Conservation (phyloP, 2,888 invertebrate genomes). For the Epiblema foenella region DNA sequence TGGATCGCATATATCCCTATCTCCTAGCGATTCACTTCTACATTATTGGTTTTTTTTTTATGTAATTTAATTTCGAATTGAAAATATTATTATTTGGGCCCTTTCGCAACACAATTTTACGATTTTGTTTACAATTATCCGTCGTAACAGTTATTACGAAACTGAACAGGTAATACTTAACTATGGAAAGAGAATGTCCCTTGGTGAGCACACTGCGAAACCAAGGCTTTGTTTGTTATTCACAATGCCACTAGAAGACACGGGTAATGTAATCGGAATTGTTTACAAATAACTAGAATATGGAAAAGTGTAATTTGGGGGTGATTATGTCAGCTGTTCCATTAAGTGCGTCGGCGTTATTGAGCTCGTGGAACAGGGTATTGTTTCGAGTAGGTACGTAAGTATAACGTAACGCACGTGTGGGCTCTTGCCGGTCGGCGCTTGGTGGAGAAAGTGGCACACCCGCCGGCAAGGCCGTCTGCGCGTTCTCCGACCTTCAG, state of each 20-base stretch:
- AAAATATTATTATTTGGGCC: constrained; percentile 21
- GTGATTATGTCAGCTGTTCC: constrained; percentile 78
- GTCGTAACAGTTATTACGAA: constrained; percentile 55
- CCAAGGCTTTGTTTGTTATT: constrained; percentile 74
- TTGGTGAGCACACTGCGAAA: constrained; percentile 67
- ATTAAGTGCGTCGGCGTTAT: constrained; percentile 69
- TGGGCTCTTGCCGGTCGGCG: constrained; percentile 51
- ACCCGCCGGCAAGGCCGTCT: constrained; percentile 80
- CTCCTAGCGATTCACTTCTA: not conserved
- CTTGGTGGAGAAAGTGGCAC: constrained; percentile 78
- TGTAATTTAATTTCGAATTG: constrained; percentile 17
- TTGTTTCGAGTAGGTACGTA: constrained; percentile 65
- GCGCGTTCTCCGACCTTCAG: constrained; percentile 74
- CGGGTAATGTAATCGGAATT: constrained; percentile 68
- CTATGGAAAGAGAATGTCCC: constrained; percentile 70
- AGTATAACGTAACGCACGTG: constrained; percentile 71
- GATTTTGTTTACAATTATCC: constrained; percentile 19
- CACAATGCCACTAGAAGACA: constrained; percentile 66
- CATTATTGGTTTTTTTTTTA: not conserved
- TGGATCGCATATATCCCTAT: not conserved
- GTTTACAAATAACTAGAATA: constrained; percentile 65
- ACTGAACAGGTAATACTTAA: constrained; percentile 60
- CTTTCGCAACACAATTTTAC: constrained; percentile 17
- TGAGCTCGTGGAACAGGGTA: constrained; percentile 62
- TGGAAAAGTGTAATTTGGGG: constrained; percentile 70